Evolutionary conservation across 2,113 vertebrate species (phyloP).

Genomic region (Cyprinodon tularosa): DNA sequence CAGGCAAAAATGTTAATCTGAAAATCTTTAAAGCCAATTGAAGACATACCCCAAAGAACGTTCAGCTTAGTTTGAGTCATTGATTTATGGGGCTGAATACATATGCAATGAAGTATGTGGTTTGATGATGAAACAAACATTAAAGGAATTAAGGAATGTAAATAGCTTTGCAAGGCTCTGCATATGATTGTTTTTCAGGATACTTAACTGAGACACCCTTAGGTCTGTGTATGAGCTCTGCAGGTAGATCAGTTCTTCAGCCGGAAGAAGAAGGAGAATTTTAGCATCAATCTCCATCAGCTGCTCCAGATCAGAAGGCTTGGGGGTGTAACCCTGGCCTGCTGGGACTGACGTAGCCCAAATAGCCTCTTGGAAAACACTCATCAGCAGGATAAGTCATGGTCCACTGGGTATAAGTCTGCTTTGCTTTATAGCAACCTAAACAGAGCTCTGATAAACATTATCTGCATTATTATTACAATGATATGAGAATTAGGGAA

Average conservation of each 20-base stretch:
- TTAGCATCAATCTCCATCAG: slow-evolving; percentile 85
- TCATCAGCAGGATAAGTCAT: slow-evolving; percentile 21
- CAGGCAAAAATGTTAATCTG: background rate
- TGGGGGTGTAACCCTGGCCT: slow-evolving; percentile 84
- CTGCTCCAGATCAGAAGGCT: slow-evolving; percentile 77
- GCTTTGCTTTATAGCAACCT: slow-evolving; percentile 26
- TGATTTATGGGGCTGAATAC: background rate
- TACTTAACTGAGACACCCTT: slow-evolving; percentile 66
- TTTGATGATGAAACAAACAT: background rate
- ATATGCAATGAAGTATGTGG: background rate
- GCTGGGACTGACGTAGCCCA: slow-evolving; percentile 66
- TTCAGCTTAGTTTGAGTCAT: background rate
- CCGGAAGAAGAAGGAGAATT: slow-evolving; percentile 78
- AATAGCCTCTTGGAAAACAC: slow-evolving; percentile 71
- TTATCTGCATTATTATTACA: slow-evolving; percentile 15
- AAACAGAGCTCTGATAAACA: slow-evolving; percentile 20
- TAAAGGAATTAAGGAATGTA: background rate
- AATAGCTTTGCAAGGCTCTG: background rate
- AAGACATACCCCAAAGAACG: background rate
- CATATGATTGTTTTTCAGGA: background rate
- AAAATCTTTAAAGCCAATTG: background rate
- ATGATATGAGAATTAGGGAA: slow-evolving; percentile 14
- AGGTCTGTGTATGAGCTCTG: slow-evolving; percentile 58
- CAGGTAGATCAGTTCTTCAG: slow-evolving; percentile 49
- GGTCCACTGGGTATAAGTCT: background rate